Percentiles rank a stretch among this genome's conserved stretches.
Evolutionary conservation across 1,140 invertebrate species (phyloP).

Genomic region (Hirudo medicinalis): DNA sequence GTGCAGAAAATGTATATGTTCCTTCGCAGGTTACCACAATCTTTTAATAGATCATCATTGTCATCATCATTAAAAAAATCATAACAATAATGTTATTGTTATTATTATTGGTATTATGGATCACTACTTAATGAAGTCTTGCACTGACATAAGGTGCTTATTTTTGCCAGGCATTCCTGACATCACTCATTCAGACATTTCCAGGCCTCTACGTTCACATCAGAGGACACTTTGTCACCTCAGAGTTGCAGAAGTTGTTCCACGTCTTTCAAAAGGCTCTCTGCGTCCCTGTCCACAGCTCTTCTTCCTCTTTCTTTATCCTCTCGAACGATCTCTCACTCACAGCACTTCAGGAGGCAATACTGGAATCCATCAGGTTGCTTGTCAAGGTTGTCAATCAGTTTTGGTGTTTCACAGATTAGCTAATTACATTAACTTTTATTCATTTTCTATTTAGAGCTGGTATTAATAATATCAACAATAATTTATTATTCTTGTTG

Average conservation of each 20-base stretch:
- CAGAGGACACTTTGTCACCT: constrained; percentile 55
- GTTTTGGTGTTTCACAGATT: background rate
- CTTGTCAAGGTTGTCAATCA: constrained; percentile 53
- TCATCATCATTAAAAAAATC: too few species aligned
- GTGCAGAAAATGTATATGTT: constrained; percentile 25
- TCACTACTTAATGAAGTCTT: too few species aligned
- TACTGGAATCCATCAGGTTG: constrained; percentile 63
- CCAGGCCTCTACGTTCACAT: constrained; percentile 81
- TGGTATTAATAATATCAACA: background rate
- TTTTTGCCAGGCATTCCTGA: constrained; percentile 64
- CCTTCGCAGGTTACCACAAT: background rate
- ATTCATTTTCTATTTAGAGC: background rate
- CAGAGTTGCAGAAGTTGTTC: constrained; percentile 66
- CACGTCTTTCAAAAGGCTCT: constrained; percentile 61
- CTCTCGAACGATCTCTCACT: constrained; percentile 50
- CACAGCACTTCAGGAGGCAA: constrained; percentile 68
- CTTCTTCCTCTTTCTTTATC: constrained; percentile 63
- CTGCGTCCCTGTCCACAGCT: constrained; percentile 65
- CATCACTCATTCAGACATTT: constrained; percentile 82
- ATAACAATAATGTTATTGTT: too few species aligned
- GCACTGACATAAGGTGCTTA: too few species aligned
- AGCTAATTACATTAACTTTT: background rate
- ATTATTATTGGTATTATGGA: background rate
- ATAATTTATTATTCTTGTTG: background rate
- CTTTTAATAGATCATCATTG: too few species aligned